A percentile compares a stretch with the other conserved stretches of the same genome.
phyloP scores from a whole-genome alignment of 2,113 vertebrate genomes.

The Psophia crepitans region DNA sequence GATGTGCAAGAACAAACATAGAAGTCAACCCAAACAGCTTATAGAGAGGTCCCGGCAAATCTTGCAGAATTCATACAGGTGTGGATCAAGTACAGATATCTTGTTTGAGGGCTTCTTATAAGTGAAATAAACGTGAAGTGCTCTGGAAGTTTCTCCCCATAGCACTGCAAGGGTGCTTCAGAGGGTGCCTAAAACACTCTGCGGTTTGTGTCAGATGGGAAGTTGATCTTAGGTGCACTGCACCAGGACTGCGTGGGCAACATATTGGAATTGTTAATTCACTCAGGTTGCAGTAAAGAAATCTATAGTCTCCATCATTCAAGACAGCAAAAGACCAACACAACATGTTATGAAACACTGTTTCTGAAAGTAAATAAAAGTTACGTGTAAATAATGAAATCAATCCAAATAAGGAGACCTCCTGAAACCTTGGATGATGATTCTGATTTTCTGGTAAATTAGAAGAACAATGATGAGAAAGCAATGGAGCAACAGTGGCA shows the following conservation, averaged over 20 bases:
- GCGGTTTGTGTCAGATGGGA: background rate
- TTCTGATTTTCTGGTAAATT: constrained; percentile 8
- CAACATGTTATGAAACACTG: background rate
- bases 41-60: background rate
- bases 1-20: background rate
- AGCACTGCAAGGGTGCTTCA: background rate
- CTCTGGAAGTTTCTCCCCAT: background rate
- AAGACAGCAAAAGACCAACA: background rate
- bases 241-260: background rate
- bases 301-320: background rate
- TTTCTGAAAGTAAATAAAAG: background rate
- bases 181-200: background rate
- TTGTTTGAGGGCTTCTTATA: background rate
- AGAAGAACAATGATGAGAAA: background rate
- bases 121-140: background rate
- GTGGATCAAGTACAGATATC: background rate
- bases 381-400: background rate
- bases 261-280: background rate
- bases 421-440: background rate
- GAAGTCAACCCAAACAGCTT: background rate
- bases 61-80: background rate
- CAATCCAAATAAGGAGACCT: background rate
- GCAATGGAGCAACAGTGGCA: background rate
- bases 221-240: background rate
- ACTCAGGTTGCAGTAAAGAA: background rate